Percentiles rank a stretch among this genome's conserved stretches.
These are phyloP conservation scores for Piprites chloris DNA, from an alignment of 2,113 vertebrate species.

Conservation along the genomic window DNA sequence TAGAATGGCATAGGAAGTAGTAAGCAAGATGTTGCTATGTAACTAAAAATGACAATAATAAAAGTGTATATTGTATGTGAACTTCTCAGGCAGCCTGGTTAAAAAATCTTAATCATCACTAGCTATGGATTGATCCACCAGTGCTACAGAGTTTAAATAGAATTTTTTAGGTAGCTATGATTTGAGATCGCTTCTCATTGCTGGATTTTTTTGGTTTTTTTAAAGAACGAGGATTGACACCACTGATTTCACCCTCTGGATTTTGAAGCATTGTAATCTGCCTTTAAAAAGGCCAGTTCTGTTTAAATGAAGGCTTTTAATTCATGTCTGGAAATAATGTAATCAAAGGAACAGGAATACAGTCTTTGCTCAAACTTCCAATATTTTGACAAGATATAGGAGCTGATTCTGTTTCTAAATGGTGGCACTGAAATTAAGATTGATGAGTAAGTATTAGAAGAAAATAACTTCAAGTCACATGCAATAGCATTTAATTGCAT, in stretches of 20 bases:
- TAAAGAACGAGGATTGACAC: background rate
- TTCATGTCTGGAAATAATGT: background rate
- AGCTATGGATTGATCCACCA: background rate
- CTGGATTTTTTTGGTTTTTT: fast-evolving
- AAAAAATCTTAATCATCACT: background rate
- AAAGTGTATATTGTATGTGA: background rate
- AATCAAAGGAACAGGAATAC: background rate
- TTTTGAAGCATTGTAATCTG: background rate
- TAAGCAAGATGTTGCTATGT: background rate
- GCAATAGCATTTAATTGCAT: slow-evolving; percentile 60
- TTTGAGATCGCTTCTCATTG: background rate
- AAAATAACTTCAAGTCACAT: slow-evolving; percentile 49
- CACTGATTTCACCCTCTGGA: background rate
- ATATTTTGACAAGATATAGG: background rate
- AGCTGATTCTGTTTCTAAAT: slow-evolving; percentile 11
- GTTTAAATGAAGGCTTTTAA: background rate
- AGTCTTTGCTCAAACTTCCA: background rate
- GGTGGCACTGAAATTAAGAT: slow-evolving; percentile 40
- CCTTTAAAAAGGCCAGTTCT: background rate
- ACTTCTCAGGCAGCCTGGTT: background rate
- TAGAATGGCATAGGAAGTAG: background rate
- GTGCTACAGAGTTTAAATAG: background rate
- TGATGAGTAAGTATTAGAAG: slow-evolving; percentile 17
- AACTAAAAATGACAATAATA: background rate
- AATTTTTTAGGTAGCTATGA: background rate